Base-by-base conservation (phyloP, 2,888 invertebrate species). In the Drosophila imparisetae region DNA sequence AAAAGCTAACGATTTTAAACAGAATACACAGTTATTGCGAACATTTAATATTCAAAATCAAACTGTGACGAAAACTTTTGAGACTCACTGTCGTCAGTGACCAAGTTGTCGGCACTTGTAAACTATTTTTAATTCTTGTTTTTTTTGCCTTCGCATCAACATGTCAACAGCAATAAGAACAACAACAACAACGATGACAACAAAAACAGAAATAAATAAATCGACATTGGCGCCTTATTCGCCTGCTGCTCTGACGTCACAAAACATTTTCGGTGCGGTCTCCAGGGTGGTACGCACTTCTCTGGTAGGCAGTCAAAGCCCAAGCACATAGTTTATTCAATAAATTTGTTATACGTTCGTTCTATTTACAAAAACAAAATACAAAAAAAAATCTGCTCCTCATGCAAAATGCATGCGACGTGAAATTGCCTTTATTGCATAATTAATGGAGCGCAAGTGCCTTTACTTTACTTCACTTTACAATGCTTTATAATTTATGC, bases 61-160 rank as follows among this genome's bases (percentile, higher is more conserved):
- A 34, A 21, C 4, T 5, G 21, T 21, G 32, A 15, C 13, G 11
- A 53, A 34, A 15, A 21, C 24, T 21, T 21, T 34, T 34, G 15
- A 6, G 40, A 18, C 30, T 30, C 30, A 42, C 57, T 42, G 57
- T 57, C 53, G 60, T 61, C 60, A 34, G 65, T n/a, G 40, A 48
- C 50, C 58, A 71, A 71, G 61, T 64, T 73, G 87, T 77, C 75
- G 75, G 69, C 82, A 86, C 86, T 88, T 83, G 81, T 79, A 75
- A 88, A 86, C 87, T 87, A 87, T 87, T 87, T 87, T 75, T 87
- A 87, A 86, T 79, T 84, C 55, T 45, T 27, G 57, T 75, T 50
- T 81, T 27, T 27, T 81, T 77, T 62, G 69, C 67, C 63, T 65
- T 54, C 61, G 59, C 59, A 60, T 49, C 68, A 70, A 32, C 76